Base-by-base conservation (phyloP, 2,888 invertebrate genomes). In the Trachelus tabidus region DNA sequence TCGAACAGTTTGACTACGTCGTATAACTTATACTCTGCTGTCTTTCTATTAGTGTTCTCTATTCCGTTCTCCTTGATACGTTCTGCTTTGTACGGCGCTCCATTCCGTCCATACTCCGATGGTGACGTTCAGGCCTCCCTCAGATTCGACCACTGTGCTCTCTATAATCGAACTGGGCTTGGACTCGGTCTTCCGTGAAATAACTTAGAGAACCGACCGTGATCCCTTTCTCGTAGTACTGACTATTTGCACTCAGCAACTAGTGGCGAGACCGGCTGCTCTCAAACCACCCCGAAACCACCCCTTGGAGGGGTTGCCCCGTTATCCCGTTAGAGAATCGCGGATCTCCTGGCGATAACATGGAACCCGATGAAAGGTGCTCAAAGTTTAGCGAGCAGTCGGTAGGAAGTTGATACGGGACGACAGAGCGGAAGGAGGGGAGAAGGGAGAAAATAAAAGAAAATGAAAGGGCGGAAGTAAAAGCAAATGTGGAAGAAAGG, bases 241-340 rank as follows among this genome's bases (percentile, higher is more conserved):
- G 88, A 88, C 87, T 88, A 89, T 89, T 88, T 89, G 88, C 87
- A 88, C 86, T 86, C 86, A 85, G 87, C 87, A 88, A 88, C 88
- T 88, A 87, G 87, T 87, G 87, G 87, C 85, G 83, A 85, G 87
- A 85, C 85, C 84, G 86, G 85, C 85, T 87, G 85, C 85, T 84
- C 87, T 85, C 87, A 82, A 87, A 85, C 86, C 56, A 56, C 2
- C 23, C 56, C 56, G 56, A 23, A 56, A 23, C 56, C 11, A 15
- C 71, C 71, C 30, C 31, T 71, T 34, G 12, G 71, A 11, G 30
- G 30, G 12, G 71, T 33, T 9, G 30, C 3, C 30, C 31, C 71
- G 31, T 34, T 71, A 71, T 56, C 56, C 71, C 71, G 71, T n/a
- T 30, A 11, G 71, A 71, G 71, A 31, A 71, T 56, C 56, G 56